A percentile compares a stretch with the other conserved stretches of the same genome.
phyloP scores from a whole-genome alignment of 2,113 vertebrate genomes.

The Xerus inauris region DNA sequence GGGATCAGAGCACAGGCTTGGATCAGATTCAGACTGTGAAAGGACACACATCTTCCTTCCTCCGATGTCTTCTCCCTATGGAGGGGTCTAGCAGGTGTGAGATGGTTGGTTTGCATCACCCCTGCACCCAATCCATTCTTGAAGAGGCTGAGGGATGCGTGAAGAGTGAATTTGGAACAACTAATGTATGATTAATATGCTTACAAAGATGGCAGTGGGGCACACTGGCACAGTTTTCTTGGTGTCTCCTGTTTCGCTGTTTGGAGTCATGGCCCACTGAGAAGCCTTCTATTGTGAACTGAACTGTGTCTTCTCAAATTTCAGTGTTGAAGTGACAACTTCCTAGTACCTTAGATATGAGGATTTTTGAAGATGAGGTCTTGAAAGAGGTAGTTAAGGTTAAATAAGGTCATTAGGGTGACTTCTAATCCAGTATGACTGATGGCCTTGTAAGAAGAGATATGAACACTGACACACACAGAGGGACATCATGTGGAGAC shows the following conservation, averaged over 20 bases:
- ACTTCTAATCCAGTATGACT: not conserved
- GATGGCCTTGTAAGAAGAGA: not conserved
- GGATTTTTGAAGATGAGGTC: not conserved
- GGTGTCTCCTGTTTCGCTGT: not conserved
- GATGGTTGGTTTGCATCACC: not conserved
- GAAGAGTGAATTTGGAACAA: not conserved
- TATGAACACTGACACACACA: not conserved
- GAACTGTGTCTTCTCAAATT: not conserved
- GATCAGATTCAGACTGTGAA: not conserved
- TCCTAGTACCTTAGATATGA: not conserved
- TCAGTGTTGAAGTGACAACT: not conserved
- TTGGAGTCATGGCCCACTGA: not conserved
- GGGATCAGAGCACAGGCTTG: not conserved
- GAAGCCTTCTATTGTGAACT: not conserved
- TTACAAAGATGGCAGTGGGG: not conserved
- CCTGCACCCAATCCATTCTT: not conserved
- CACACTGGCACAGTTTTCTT: not conserved
- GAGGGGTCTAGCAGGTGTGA: not conserved
- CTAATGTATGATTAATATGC: not conserved
- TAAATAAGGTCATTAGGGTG: not conserved
- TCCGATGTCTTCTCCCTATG: not conserved
- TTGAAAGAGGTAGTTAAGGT: not conserved
- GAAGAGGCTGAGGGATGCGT: not conserved
- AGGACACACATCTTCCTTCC: not conserved
- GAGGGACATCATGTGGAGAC: not conserved